Percentiles rank a stretch among this genome's conserved stretches.
These are phyloP conservation scores for Cryptus viduatorius DNA, from an alignment of 2,888 invertebrate genomes.

Conservation along the genomic window DNA sequence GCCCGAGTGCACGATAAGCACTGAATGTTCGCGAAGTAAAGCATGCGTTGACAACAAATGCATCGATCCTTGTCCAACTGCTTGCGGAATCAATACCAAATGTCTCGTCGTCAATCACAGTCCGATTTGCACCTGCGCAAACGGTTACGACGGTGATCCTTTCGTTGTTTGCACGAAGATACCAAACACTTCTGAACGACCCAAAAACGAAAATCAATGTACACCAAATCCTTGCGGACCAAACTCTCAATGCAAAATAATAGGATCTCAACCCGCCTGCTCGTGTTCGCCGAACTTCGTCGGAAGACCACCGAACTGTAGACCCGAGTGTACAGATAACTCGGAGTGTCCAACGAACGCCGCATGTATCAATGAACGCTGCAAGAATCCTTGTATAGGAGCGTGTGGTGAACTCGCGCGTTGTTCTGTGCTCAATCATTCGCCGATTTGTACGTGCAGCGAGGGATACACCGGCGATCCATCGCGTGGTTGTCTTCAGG, in stretches of 20 bases:
- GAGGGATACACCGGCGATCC: slow-evolving; percentile 94
- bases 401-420: slow-evolving; percentile 92
- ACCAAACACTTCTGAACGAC: slow-evolving; percentile 73
- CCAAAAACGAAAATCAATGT: slow-evolving; percentile 88
- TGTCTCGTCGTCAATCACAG: slow-evolving; percentile 95
- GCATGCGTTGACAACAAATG: slow-evolving; percentile 94
- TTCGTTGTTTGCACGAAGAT: slow-evolving; percentile 88
- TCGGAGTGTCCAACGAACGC: slow-evolving; percentile 93
- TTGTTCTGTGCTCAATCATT: slow-evolving; percentile 94
- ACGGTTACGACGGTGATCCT: slow-evolving; percentile 93
- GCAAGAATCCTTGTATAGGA: slow-evolving; percentile 93
- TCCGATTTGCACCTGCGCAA: slow-evolving; percentile 93
- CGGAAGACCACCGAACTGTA: slow-evolving; percentile 94
- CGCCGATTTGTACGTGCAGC: slow-evolving; percentile 92
- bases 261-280: slow-evolving; percentile 94
- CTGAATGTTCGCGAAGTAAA: slow-evolving; percentile 92
- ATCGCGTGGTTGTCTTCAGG: slow-evolving; percentile 86
- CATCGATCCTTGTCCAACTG: slow-evolving; percentile 92
- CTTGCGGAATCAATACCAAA: slow-evolving; percentile 92
- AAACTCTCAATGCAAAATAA: slow-evolving; percentile 92
- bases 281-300: slow-evolving; percentile 93
- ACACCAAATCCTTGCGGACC: slow-evolving; percentile 94
- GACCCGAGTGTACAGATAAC: slow-evolving; percentile 93
- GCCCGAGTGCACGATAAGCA: slow-evolving; percentile 94
- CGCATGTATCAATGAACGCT: slow-evolving; percentile 93